These are phyloP conservation scores for Dysmachus trigonus DNA, from an alignment of 2,888 invertebrate genomes.

Conservation along the genomic window DNA sequence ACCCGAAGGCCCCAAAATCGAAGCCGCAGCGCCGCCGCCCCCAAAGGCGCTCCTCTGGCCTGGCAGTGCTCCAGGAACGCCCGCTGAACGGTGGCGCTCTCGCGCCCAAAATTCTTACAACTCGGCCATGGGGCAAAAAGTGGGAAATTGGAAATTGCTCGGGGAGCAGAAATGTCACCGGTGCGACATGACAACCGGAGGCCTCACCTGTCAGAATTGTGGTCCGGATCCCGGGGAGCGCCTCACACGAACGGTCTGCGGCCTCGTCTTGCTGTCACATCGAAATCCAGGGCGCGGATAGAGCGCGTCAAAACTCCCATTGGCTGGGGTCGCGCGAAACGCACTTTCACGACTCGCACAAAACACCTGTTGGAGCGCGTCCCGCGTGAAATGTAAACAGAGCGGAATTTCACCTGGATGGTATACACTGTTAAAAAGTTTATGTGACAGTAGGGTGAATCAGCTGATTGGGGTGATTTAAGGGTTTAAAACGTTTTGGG, in stretches of 20 bases:
- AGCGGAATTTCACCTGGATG: background rate
- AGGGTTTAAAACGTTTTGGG: background rate
- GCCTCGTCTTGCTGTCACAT: background rate
- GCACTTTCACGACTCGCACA: background rate
- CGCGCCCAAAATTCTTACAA: background rate
- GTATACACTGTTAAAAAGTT: background rate
- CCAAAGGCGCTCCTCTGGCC: background rate
- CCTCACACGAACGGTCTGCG: background rate
- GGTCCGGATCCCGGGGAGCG: background rate
- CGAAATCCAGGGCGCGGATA: background rate
- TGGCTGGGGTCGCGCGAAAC: background rate
- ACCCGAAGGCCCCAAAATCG: background rate
- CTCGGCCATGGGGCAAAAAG: background rate
- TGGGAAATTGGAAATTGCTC: background rate
- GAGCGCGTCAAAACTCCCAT: background rate
- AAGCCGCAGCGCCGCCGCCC: background rate
- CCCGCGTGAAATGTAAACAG: background rate
- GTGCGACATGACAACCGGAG: background rate
- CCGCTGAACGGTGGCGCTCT: background rate
- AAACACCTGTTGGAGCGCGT: conserved; percentile 8
- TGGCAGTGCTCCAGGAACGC: background rate
- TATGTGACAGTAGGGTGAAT: background rate
- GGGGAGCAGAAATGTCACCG: background rate
- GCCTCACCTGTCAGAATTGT: background rate
- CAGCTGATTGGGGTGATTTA: background rate